phyloP scores from a whole-genome alignment of 2,888 invertebrate species.

The Plagodis pulveraria region DNA sequence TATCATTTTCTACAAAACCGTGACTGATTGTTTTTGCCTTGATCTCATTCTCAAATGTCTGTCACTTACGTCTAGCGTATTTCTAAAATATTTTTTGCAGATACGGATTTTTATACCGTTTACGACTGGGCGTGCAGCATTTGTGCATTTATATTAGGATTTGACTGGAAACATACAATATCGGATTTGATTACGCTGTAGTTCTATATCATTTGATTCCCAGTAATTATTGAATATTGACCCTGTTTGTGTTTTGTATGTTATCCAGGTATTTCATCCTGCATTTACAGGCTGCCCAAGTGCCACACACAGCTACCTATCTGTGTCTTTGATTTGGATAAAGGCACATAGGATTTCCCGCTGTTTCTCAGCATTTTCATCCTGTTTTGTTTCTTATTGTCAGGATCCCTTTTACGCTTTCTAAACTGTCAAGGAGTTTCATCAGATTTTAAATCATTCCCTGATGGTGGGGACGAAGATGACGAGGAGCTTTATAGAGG shows the following conservation, averaged over 20 bases:
- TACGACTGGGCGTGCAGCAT: neutral
- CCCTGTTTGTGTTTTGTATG: neutral
- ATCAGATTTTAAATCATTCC: neutral
- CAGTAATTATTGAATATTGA: neutral
- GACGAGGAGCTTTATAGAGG: too few relatives aligned
- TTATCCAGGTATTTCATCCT: neutral
- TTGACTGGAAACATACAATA: neutral
- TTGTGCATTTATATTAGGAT: neutral
- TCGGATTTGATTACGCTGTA: too few relatives aligned
- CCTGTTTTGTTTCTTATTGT: neutral
- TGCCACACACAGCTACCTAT: neutral
- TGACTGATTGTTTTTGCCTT: too few relatives aligned
- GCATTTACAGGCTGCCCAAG: neutral
- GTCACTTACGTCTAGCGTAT: too few relatives aligned
- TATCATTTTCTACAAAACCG: too few relatives aligned
- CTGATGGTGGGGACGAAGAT: too few relatives aligned
- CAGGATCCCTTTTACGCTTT: neutral
- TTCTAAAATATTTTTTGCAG: too few relatives aligned
- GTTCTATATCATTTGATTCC: neutral
- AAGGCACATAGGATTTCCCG: neutral
- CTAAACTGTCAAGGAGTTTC: neutral
- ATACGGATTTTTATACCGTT: too few relatives aligned
- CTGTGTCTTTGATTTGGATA: neutral
- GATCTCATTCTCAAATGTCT: too few relatives aligned
- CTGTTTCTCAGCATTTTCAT: too few relatives aligned